A percentile compares a stretch with the other conserved stretches of the same genome.
phyloP scores from a whole-genome alignment of 2,113 vertebrate genomes.

The Lagopus leucura region DNA sequence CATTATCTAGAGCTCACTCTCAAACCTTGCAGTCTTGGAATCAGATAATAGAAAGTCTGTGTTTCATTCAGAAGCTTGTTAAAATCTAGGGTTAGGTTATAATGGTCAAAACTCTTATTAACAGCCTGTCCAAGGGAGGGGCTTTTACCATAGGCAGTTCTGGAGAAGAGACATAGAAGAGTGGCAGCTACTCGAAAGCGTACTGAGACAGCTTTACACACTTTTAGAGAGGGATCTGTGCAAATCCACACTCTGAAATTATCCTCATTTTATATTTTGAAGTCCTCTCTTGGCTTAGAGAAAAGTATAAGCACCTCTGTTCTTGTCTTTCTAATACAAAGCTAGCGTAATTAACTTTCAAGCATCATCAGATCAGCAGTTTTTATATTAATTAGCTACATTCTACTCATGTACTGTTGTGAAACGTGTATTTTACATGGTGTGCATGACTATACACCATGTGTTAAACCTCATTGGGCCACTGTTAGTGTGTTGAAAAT shows the following conservation, averaged over 20 bases:
- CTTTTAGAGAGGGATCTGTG: not conserved
- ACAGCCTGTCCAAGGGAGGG: not conserved
- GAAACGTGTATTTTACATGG: not conserved
- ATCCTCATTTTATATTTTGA: not conserved
- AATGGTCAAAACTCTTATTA: not conserved
- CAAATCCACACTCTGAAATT: not conserved
- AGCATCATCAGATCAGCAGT: not conserved
- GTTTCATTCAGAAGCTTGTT: not conserved
- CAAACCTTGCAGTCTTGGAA: not conserved
- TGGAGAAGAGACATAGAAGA: not conserved
- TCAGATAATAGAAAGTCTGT: not conserved
- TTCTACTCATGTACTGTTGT: not conserved
- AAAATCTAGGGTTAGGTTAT: not conserved
- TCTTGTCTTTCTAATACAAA: not conserved
- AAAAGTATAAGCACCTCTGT: not conserved
- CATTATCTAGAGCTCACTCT: not conserved
- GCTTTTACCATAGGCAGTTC: not conserved
- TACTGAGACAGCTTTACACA: not conserved
- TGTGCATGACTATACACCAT: too few relatives aligned
- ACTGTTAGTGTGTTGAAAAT: not conserved
- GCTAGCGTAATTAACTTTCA: not conserved
- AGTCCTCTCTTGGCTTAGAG: not conserved
- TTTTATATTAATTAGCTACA: not conserved
- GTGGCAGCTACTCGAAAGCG: accelerated
- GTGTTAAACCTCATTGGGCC: not conserved